Base-by-base conservation (phyloP, 2,888 invertebrate genomes). In the Trissolcus japonicus region DNA sequence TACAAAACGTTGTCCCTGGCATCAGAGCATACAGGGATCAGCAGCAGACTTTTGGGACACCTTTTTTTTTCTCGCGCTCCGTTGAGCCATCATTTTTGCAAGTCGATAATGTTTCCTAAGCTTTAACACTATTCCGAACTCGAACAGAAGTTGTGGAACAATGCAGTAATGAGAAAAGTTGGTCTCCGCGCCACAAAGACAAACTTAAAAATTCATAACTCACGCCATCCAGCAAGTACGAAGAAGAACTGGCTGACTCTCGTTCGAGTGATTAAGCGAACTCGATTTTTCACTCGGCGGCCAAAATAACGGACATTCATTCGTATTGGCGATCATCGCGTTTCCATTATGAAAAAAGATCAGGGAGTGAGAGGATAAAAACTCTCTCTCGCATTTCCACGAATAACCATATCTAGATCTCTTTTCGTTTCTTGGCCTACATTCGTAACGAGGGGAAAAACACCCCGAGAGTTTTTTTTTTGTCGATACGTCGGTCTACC, bases 141-240 rank as follows among this genome's bases (percentile, higher is more conserved):
- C 63, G 59, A 62, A 68, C 75, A 46, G 50, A 63, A 75, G 68
- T 75, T 68, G 67, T 40, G 62, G 68, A 75, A 68, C 75, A 75
- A 68, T 75, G 75, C 75, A 63, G 68, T 75, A 68, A 75, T 68
- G 75, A 75, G 75, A 60, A 75, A 75, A 75, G 75, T 75, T 75
- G 63, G 53, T 56, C 35, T 56, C 55, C 60, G 41, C 59, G 13
- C 59, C 56, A 51, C 62, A 67, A 74, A 74, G 68, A 63, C 66
- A 59, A 63, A 63, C 62, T 74, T 67, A 57, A 74, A 74, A 67
- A 74, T 74, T 61, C 59, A 62, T 67, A 74, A 48, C 51, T 73
- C 63, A 60, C 65, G 43, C 59, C 46, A 54, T 13, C 19, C 29
- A 13, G 4, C n/a, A 50, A 41, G 41, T 35, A 1, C 51, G 59